Percentiles rank a stretch among this genome's conserved stretches.
phyloP scores from a whole-genome alignment of 2,797 vertebrate species.

The Enteromius afrohamiltoni region DNA sequence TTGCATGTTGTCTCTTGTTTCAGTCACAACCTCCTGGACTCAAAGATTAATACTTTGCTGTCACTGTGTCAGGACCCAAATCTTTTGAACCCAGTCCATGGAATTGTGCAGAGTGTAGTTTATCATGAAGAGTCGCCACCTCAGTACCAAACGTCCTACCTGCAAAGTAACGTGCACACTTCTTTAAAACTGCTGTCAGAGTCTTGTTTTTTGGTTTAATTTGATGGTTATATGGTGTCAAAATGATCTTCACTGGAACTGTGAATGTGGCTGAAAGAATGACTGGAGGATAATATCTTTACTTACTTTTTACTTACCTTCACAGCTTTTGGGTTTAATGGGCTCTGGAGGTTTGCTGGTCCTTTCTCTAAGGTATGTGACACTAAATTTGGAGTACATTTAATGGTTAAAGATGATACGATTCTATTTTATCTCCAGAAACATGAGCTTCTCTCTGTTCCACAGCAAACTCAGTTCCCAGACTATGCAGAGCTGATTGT shows the following conservation, averaged over 20 bases:
- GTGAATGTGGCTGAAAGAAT: neutral
- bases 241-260: neutral
- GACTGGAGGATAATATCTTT: neutral
- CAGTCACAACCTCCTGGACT: constrained; percentile 97
- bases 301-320: neutral
- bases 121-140: constrained; percentile 97
- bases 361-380: constrained; percentile 94
- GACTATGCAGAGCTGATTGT: constrained; percentile 97
- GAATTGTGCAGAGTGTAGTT: constrained; percentile 97
- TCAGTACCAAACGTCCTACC: constrained; percentile 92
- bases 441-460: neutral
- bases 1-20: constrained; percentile 64
- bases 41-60: constrained; percentile 96
- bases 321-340: constrained; percentile 96
- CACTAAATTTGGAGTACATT: neutral
- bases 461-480: constrained; percentile 96
- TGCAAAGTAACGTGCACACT: constrained; percentile 83
- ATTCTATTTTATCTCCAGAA: neutral
- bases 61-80: constrained; percentile 98
- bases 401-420: neutral
- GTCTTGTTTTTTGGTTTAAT: neutral
- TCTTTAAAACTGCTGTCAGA: neutral
- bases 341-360: constrained; percentile 96
- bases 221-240: neutral
- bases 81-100: constrained; percentile 95